Evolutionary conservation across 2,113 vertebrate species (phyloP).

Genomic region (Falcunculus frontatus): DNA sequence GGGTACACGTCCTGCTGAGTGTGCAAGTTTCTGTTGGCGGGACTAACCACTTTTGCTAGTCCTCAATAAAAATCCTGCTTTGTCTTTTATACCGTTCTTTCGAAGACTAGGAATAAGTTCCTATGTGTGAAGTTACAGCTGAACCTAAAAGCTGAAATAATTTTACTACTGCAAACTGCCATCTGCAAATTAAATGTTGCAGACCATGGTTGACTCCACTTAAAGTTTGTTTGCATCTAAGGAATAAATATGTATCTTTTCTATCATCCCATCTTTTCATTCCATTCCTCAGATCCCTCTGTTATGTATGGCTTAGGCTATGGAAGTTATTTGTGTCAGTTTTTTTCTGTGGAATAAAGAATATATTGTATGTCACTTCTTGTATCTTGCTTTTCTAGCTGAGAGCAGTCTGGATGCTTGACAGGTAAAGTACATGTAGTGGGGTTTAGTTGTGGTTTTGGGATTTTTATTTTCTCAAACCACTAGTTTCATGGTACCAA

Average conservation of each 20-base stretch:
- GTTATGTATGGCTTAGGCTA: too few relatives aligned
- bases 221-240: not conserved
- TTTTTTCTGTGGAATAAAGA: not conserved
- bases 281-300: not conserved
- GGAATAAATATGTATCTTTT: not conserved
- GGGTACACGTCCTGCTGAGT: not conserved
- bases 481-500: not conserved
- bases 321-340: not conserved
- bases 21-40: not conserved
- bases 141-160: not conserved
- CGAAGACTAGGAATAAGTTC: not conserved
- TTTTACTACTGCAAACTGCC: not conserved
- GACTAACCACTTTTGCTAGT: not conserved
- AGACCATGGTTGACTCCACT: not conserved
- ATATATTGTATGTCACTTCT: not conserved
- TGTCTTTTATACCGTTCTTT: not conserved
- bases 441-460: not conserved
- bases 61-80: not conserved
- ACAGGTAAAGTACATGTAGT: not conserved
- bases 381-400: not conserved
- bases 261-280: not conserved
- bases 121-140: not conserved
- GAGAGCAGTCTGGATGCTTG: not conserved
- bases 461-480: not conserved
- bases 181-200: not conserved